Conservation (phyloP, 2,113 vertebrate species). For the Psephotus haematonotus region DNA sequence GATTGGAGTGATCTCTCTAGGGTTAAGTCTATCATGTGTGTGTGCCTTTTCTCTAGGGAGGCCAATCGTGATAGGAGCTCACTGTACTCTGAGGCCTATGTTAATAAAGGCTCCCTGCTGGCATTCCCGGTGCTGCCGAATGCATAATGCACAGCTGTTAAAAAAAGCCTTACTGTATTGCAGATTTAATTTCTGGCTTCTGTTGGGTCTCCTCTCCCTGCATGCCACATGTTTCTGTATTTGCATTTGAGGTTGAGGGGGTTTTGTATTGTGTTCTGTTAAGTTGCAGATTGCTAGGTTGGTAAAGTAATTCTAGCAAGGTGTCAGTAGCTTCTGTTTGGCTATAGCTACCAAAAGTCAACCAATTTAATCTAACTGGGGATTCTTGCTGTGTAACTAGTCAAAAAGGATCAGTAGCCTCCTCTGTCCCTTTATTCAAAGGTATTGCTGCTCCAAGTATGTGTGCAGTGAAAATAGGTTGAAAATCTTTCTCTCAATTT, state of each 20-base stretch:
- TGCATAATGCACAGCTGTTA: slow-evolving; percentile 64
- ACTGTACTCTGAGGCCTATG: slow-evolving; percentile 38
- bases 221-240: not conserved
- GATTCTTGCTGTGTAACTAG: not conserved
- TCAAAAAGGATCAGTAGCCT: not conserved
- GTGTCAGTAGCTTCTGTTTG: not conserved
- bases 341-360: not conserved
- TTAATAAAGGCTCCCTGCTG: slow-evolving; percentile 61
- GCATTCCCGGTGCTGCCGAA: slow-evolving; percentile 42
- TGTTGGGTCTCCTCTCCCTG: not conserved
- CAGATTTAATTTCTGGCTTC: slow-evolving; percentile 24
- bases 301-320: not conserved
- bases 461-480: not conserved
- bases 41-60: slow-evolving; percentile 37
- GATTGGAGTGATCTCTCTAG: slow-evolving; percentile 40
- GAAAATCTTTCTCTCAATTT: not conserved
- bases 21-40: slow-evolving; percentile 47
- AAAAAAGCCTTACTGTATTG: slow-evolving; percentile 42
- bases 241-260: not conserved
- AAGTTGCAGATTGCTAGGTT: not conserved
- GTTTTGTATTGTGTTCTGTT: not conserved
- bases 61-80: slow-evolving; percentile 47
- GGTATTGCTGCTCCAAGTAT: not conserved
- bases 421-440: not conserved
- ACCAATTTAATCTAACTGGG: not conserved